These are phyloP conservation scores for Ptilorrhoa leucosticta DNA, from an alignment of 2,113 vertebrate species.

Conservation along the genomic window DNA sequence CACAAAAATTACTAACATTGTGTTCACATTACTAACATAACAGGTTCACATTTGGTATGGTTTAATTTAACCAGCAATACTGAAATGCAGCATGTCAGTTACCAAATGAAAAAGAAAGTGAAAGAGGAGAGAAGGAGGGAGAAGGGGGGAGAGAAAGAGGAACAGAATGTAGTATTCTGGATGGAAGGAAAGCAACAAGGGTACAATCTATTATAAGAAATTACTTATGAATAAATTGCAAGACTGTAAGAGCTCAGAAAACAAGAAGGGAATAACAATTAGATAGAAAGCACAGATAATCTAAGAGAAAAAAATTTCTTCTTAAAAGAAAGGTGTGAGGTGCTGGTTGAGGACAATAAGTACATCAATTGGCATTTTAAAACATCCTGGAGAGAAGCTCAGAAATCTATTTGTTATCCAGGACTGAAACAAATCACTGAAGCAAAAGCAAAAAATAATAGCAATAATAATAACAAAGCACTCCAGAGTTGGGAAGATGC, in stretches of 20 bases:
- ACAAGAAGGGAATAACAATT: conserved; percentile 30
- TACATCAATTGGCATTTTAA: not conserved
- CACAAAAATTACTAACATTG: not conserved
- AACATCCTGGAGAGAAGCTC: not conserved
- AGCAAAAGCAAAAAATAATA: not conserved
- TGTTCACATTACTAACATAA: too few species aligned
- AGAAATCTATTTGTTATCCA: not conserved
- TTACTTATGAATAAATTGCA: conserved; percentile 32
- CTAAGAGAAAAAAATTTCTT: not conserved
- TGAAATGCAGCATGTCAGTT: not conserved
- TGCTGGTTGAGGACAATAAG: not conserved
- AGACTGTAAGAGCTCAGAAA: conserved; percentile 14
- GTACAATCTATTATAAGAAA: conserved; percentile 49
- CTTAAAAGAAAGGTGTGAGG: not conserved
- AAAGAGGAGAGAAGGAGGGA: not conserved
- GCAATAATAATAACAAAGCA: not conserved
- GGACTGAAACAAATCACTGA: not conserved
- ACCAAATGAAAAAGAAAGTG: not conserved
- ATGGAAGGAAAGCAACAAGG: conserved; percentile 21
- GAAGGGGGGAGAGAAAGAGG: not conserved
- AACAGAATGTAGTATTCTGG: not conserved
- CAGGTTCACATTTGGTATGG: not conserved
- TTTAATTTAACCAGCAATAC: not conserved
- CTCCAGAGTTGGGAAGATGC: not conserved
- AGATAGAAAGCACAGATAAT: not conserved